Conservation (phyloP, 2,113 vertebrate genomes). For the Scophthalmus maximus region DNA sequence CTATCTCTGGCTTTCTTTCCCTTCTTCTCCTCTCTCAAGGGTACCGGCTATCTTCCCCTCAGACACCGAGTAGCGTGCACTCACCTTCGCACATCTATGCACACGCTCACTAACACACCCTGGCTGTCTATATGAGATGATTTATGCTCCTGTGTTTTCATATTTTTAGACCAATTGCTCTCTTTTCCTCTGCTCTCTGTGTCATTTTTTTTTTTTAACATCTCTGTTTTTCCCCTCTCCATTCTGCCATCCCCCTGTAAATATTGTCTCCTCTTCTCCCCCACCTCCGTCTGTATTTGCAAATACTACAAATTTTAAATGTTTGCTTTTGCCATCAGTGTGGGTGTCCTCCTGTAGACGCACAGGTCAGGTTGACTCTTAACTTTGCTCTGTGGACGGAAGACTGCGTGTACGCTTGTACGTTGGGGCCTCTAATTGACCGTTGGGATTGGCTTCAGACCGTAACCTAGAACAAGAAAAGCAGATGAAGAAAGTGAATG, state of each 20-base stretch:
- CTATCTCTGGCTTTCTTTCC: constrained; percentile 13
- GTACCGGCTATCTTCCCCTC: constrained; percentile 42
- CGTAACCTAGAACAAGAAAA: not conserved
- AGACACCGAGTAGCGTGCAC: constrained; percentile 35
- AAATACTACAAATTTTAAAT: constrained; percentile 21
- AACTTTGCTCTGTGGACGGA: not conserved
- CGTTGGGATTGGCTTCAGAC: not conserved
- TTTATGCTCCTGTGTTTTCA: constrained; percentile 68
- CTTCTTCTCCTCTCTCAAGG: constrained; percentile 44
- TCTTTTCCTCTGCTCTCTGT: constrained; percentile 15
- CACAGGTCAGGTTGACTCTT: constrained; percentile 22
- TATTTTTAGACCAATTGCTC: constrained; percentile 70
- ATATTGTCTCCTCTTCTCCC: constrained; percentile 1
- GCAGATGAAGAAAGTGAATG: constrained; percentile 11
- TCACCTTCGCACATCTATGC: constrained; percentile 30
- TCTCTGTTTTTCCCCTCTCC: constrained; percentile 6
- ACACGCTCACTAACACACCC: constrained; percentile 28
- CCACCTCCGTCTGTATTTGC: constrained; percentile 15
- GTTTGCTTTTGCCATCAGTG: constrained; percentile 27
- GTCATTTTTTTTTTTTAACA: not conserved
- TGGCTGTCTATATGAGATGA: constrained; percentile 63
- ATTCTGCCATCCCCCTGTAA: constrained; percentile 3
- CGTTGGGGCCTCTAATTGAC: not conserved
- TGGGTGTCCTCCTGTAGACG: not conserved
- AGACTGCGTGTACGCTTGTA: constrained; percentile 2